Conservation (phyloP, 2,888 invertebrate species). For the Hedychridium roseum region DNA sequence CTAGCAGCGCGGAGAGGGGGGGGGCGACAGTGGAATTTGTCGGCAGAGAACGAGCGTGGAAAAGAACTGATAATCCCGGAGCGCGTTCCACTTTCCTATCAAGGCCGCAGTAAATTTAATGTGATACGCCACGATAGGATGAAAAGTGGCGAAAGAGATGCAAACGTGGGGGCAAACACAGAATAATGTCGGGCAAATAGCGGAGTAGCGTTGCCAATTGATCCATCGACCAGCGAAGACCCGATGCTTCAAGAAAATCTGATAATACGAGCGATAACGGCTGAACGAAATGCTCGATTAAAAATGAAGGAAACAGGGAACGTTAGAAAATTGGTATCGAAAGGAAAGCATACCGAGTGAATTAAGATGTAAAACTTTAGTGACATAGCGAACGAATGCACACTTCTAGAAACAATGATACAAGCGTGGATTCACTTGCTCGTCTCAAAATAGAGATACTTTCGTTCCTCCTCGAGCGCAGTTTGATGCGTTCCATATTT, state of each 20-base stretch:
- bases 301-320: conserved; percentile 9
- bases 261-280: conserved; percentile 54
- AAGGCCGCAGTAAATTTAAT: conserved; percentile 57
- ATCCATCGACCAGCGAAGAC: conserved; percentile 51
- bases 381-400: conserved; percentile 3
- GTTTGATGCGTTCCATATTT: too few species aligned
- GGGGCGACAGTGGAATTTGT: conserved; percentile 37
- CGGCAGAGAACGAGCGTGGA: conserved; percentile 41
- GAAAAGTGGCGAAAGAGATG: conserved; percentile 26
- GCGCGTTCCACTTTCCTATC: conserved; percentile 54
- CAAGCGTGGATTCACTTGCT: too few species aligned
- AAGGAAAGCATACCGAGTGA: not conserved
- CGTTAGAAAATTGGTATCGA: not conserved
- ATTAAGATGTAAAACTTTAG: conserved; percentile 1
- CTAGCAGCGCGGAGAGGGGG: not conserved
- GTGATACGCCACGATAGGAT: conserved; percentile 48
- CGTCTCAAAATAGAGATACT: too few species aligned
- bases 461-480: too few species aligned
- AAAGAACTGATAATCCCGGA: conserved; percentile 45
- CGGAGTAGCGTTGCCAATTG: conserved; percentile 46
- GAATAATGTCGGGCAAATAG: too few species aligned
- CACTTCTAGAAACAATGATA: not conserved
- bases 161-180: conserved; percentile 3
- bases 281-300: conserved; percentile 40
- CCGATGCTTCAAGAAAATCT: conserved; percentile 52